These are phyloP conservation scores for Akabosia matsudoensis DNA, from an alignment of 1,140 invertebrate genomes.

Conservation along the genomic window DNA sequence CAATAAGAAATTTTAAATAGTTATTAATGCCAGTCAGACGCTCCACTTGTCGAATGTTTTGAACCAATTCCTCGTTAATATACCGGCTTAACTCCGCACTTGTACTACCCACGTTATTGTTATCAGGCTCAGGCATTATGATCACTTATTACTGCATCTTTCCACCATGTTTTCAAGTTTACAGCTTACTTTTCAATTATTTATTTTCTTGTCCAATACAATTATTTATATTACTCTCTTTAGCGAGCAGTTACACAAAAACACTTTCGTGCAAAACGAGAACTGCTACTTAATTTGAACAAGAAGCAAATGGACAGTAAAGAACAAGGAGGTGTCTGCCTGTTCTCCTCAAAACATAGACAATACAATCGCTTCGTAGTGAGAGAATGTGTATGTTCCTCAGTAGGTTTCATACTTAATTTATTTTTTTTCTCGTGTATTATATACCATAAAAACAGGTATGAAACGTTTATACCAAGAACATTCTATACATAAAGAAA, in stretches of 20 bases:
- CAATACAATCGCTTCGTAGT: not conserved
- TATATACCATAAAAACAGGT: no score
- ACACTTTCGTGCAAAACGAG: not conserved
- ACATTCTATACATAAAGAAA: no score
- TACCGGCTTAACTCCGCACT: not conserved
- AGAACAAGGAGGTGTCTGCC: not conserved
- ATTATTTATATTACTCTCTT: no score
- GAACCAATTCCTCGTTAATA: not conserved
- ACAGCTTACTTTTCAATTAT: no score
- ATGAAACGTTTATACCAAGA: no score
- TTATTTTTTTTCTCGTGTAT: no score
- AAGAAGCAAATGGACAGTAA: not conserved
- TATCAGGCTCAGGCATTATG: not conserved
- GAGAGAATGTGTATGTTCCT: no score
- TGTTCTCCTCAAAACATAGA: not conserved
- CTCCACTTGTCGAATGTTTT: not conserved
- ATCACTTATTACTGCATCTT: not conserved
- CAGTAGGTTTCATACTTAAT: no score
- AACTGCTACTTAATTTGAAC: not conserved
- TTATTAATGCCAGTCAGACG: not conserved
- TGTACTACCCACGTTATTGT: not conserved
- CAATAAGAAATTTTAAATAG: not conserved
- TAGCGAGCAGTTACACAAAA: not conserved
- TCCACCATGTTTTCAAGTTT: not conserved
- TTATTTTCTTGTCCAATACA: no score